These are phyloP conservation scores for Thomomys bottae DNA, from an alignment of 2,113 vertebrate species.

Conservation along the genomic window DNA sequence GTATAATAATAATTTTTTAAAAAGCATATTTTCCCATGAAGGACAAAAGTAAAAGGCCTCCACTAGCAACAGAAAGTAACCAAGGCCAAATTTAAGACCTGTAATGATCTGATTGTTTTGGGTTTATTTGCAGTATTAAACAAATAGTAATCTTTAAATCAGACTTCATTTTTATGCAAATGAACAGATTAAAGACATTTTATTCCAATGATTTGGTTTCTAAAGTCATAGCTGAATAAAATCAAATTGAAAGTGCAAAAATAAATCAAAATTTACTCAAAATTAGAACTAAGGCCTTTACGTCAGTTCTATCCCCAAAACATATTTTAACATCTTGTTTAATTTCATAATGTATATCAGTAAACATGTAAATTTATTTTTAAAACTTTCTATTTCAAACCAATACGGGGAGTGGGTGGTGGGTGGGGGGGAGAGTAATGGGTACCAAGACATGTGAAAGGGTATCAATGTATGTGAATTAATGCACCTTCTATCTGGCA, in stretches of 20 bases:
- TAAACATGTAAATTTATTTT: too few relatives aligned
- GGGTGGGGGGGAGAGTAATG: too few relatives aligned
- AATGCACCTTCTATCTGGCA: too few relatives aligned
- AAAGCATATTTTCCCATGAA: constrained; percentile 47
- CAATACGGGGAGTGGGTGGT: too few relatives aligned
- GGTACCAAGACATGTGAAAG: too few relatives aligned
- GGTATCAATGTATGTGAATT: too few relatives aligned
- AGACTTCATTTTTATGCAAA: background rate
- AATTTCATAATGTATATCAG: background rate
- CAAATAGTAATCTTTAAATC: background rate
- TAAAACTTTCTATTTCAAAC: too few relatives aligned
- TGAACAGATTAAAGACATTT: constrained; percentile 5
- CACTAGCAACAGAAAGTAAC: background rate
- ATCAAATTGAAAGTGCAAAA: constrained; percentile 21
- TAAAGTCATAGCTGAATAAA: constrained; percentile 22
- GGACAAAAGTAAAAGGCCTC: background rate
- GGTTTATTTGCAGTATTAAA: background rate
- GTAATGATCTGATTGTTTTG: background rate
- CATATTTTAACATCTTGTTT: background rate
- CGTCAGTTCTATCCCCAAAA: background rate
- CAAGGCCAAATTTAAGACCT: background rate
- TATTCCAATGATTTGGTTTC: background rate
- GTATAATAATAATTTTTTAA: constrained; percentile 35
- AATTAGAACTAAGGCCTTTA: constrained; percentile 36
- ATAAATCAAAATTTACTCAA: background rate